A percentile compares a stretch with the other conserved stretches of the same genome.
These are phyloP conservation scores for Monoplex corrugatus DNA, from an alignment of 2,888 invertebrate species.

Conservation along the genomic window DNA sequence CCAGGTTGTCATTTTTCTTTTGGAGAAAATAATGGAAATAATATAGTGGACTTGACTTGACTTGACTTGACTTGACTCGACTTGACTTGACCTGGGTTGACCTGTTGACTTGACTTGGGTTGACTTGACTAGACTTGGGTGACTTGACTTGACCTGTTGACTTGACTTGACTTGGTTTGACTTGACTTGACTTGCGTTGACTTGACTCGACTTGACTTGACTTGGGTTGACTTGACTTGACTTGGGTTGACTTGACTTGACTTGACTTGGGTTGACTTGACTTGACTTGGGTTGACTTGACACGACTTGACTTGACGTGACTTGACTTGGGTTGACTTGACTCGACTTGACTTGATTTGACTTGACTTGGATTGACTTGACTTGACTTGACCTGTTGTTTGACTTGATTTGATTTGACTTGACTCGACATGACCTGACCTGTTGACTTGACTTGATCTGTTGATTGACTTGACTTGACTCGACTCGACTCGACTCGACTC, in stretches of 20 bases:
- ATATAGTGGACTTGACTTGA: too few relatives aligned
- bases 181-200: too few relatives aligned
- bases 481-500: not conserved
- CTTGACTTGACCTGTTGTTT: too few relatives aligned
- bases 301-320: not conserved
- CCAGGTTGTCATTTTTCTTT: too few relatives aligned
- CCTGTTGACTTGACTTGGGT: too few relatives aligned
- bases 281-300: conserved; percentile 17
- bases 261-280: conserved; percentile 5
- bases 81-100: too few relatives aligned
- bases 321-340: not conserved
- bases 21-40: too few relatives aligned
- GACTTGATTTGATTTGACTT: not conserved
- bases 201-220: not conserved
- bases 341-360: not conserved
- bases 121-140: too few relatives aligned
- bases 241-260: not conserved
- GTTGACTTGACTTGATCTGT: not conserved
- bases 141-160: too few relatives aligned
- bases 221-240: not conserved
- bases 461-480: not conserved
- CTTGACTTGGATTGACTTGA: not conserved
- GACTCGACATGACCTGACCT: not conserved
- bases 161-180: too few relatives aligned
- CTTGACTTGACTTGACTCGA: too few relatives aligned